Evolutionary conservation across 2,888 invertebrate species (phyloP), one percentile per base, ranked within the genome.

Genomic region (Eilema sororculum): DNA sequence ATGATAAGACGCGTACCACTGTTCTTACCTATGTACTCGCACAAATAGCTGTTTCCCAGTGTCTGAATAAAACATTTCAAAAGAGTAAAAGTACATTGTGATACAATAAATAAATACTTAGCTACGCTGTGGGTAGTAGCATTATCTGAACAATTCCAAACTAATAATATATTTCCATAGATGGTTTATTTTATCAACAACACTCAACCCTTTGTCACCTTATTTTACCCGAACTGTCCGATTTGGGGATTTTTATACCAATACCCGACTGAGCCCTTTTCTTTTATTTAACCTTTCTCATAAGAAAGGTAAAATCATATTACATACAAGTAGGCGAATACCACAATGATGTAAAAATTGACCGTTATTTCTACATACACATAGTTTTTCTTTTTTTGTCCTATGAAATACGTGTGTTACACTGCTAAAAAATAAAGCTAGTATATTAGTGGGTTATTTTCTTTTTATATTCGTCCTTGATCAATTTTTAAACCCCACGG

Each of bases 381-480:
- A n/a, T n/a, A n/a, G n/a, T 52, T 46, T 46, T 46, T 46, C 22
- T 22, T 22, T 22, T 22, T n/a, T 61, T 52, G 52, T 52, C 52
- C n/a, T 2, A n/a, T 52, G n/a, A 52, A 52, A 52, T n/a, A 52
- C 9, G 52, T 8, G 37, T 24, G 62, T 70, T 71, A 65, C n/a
- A 67, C n/a, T n/a, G 52, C n/a, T 52, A n/a, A 20, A 52, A 52
- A 52, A 20, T n/a, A 52, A 52, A 52, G 52, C n/a, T 52, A 52
- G 46, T 46, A 46, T 52, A 9, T 52, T 52, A 52, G 8, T 52
- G 52, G n/a, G 52, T 9, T 52, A 52, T 52, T 52, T 65, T 76
- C 67, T 72, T 78, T n/a, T 65, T 68, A 64, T 68, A 73, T 71
- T 73, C 74, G 74, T 72, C 76, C 76, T 76, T 76, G 74, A 76